phyloP scores from a whole-genome alignment of 2,113 vertebrate species.

The Cololabis saira region DNA sequence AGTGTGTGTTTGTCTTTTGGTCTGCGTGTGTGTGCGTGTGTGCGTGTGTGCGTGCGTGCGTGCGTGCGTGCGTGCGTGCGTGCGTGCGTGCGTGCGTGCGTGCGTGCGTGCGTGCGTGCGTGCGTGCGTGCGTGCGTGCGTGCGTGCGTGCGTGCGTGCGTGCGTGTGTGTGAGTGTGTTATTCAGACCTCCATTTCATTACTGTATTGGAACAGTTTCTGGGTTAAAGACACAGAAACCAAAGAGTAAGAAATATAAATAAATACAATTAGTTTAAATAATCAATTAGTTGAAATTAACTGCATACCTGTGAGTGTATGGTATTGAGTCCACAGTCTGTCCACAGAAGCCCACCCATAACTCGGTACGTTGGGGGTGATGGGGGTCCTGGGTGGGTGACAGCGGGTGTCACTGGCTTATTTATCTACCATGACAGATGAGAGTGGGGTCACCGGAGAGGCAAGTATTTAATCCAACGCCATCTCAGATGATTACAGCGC shows the following conservation, averaged over 20 bases:
- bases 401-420: conserved; percentile 77
- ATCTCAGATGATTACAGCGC: conserved; percentile 26
- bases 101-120: no score
- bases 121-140: no score
- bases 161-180: conserved; percentile 12
- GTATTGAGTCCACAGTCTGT: conserved; percentile 23
- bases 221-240: not conserved
- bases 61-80: no score
- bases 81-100: no score
- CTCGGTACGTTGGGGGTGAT: conserved; percentile 32
- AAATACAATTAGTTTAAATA: no score
- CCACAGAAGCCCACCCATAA: conserved; percentile 59
- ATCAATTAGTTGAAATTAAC: not conserved
- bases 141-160: no score
- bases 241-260: no score
- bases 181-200: not conserved
- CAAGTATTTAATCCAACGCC: conserved; percentile 60
- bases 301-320: not conserved
- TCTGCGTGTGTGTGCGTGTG: conserved; percentile 7
- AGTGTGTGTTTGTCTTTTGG: conserved; percentile 31
- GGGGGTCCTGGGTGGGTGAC: conserved; percentile 59
- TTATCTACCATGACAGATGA: conserved; percentile 78
- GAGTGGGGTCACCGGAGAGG: conserved; percentile 74
- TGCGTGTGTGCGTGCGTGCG: no score
- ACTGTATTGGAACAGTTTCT: not conserved